phyloP scores from a whole-genome alignment of 2,113 vertebrate species.

The Cyanoramphus novaezelandiae region DNA sequence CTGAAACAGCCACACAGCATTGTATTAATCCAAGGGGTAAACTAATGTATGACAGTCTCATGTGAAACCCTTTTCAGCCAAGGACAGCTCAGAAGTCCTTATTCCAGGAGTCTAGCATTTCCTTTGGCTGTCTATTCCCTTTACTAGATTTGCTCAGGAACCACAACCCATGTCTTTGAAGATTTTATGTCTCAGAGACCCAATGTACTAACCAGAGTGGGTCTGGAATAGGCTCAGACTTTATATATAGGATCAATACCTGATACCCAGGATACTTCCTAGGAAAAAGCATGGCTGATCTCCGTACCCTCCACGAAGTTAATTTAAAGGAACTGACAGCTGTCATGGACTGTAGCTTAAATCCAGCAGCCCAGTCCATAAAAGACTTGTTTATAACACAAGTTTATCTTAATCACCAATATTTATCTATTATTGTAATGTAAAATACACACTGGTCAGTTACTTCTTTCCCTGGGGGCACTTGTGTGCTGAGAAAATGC shows the following conservation, averaged over 20 bases:
- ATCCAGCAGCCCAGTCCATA: neutral
- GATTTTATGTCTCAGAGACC: neutral
- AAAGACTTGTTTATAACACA: neutral
- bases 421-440: neutral
- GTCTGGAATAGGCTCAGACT: neutral
- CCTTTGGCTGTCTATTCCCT: neutral
- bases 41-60: neutral
- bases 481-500: neutral
- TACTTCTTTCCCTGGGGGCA: neutral
- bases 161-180: neutral
- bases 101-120: neutral
- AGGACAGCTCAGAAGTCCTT: neutral
- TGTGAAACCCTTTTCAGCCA: neutral
- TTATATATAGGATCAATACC: neutral
- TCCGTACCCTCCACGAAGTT: neutral
- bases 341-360: neutral
- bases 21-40: neutral
- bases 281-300: neutral
- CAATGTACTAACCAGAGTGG: neutral
- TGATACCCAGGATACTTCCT: neutral
- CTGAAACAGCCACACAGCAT: neutral
- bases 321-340: neutral
- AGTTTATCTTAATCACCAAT: neutral
- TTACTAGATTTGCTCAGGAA: neutral
- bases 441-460: neutral